Percentiles rank a stretch among this genome's conserved stretches.
Conservation (phyloP, 1,140 invertebrate species). For the Drosophila chauvacae region DNA sequence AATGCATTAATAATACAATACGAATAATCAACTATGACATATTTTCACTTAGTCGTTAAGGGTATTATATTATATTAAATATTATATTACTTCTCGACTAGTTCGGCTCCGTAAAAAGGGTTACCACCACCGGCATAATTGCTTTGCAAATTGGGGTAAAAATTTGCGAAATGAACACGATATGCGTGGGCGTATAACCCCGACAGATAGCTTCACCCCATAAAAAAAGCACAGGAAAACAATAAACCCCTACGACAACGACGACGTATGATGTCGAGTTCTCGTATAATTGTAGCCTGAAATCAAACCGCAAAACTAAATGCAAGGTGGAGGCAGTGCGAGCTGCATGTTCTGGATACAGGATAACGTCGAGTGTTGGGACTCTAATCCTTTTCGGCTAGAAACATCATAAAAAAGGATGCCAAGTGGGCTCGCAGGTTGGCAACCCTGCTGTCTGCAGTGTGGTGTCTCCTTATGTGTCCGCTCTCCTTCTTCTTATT, state of each 20-base stretch:
- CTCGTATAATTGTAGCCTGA: conserved; percentile 3
- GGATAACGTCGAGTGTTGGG: conserved; percentile 13
- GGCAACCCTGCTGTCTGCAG: conserved; percentile 40
- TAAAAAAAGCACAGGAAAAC: not conserved
- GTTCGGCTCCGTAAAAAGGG: not conserved
- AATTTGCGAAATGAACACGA: conserved; percentile 8
- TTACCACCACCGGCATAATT: not conserved
- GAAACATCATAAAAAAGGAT: conserved; percentile 53
- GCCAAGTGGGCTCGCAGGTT: conserved; percentile 63
- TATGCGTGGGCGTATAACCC: conserved; percentile 12
- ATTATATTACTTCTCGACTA: too few species aligned
- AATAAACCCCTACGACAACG: conserved; percentile 1
- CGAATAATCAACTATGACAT: not conserved
- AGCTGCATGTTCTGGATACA: not conserved
- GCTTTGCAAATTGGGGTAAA: conserved; percentile 5
- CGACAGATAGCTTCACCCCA: conserved; percentile 13
- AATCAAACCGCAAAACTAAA: conserved; percentile 18
- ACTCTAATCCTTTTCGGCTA: conserved; percentile 4
- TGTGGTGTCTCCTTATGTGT: conserved; percentile 1
- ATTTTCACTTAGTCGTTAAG: not conserved
- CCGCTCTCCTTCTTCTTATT: not conserved
- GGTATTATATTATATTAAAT: too few species aligned
- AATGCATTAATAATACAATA: not conserved
- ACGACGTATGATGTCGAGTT: not conserved
- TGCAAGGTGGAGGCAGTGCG: not conserved